phyloP scores from a whole-genome alignment of 1,140 invertebrate species.

The Drosophila bipectinata region DNA sequence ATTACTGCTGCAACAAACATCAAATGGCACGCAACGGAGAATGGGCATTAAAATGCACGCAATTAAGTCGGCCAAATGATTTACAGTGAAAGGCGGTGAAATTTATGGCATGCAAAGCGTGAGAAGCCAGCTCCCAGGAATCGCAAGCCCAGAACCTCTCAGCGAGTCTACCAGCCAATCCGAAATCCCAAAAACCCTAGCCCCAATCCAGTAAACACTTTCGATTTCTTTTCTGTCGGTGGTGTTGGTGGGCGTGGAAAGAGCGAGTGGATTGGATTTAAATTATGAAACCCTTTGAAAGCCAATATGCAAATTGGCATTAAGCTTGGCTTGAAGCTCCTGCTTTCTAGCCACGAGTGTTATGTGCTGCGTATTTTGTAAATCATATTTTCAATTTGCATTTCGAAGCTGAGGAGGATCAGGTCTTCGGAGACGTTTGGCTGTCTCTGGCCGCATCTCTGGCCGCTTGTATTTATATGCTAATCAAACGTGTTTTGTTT shows the following conservation, averaged over 20 bases:
- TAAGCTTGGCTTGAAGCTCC: conserved; percentile 14
- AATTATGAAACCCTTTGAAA: conserved; percentile 66
- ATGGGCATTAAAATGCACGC: conserved; percentile 72
- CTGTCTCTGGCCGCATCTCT: conserved; percentile 13
- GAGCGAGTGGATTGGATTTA: conserved; percentile 7
- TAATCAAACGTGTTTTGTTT: conserved; percentile 69
- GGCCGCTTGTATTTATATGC: conserved; percentile 43
- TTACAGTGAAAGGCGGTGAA: conserved; percentile 78
- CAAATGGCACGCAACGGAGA: conserved; percentile 64
- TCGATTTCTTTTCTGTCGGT: conserved; percentile 43
- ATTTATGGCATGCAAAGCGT: conserved; percentile 77
- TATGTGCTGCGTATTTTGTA: conserved; percentile 60
- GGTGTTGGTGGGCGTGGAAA: conserved; percentile 26
- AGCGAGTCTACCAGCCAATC: not conserved
- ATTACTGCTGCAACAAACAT: conserved; percentile 21
- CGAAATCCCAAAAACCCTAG: not conserved
- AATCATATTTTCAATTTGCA: conserved; percentile 69
- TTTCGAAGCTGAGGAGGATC: conserved; percentile 23
- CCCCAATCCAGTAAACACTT: conserved; percentile 25
- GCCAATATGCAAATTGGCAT: conserved; percentile 51
- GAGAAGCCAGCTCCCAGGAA: conserved; percentile 43
- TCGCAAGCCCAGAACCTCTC: conserved; percentile 4
- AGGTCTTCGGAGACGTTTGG: conserved; percentile 27
- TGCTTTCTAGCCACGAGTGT: conserved; percentile 62
- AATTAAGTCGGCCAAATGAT: conserved; percentile 74